phyloP scores from a whole-genome alignment of 2,888 invertebrate species.

The Hydraecia micacea region DNA sequence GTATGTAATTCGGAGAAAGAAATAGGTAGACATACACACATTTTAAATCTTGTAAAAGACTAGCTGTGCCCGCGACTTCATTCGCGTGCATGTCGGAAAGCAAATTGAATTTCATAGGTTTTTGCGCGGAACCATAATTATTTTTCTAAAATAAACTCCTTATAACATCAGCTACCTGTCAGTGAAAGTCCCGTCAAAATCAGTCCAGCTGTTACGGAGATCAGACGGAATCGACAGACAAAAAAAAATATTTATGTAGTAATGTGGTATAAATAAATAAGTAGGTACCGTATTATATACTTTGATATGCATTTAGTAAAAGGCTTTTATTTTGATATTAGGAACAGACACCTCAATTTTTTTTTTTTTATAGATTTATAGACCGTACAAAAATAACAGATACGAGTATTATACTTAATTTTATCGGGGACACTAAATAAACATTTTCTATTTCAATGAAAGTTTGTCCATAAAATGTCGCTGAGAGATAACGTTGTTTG shows the following conservation, averaged over 20 bases:
- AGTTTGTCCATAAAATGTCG: constrained; percentile 33
- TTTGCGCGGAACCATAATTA: too few species aligned
- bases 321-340: too few species aligned
- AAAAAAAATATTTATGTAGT: too few species aligned
- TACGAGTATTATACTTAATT: not conserved
- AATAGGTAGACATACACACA: not conserved
- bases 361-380: not conserved
- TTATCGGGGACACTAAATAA: constrained; percentile 27
- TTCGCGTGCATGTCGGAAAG: not conserved
- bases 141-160: not conserved
- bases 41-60: not conserved
- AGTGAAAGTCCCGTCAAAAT: not conserved
- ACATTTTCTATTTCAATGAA: constrained; percentile 40
- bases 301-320: too few species aligned
- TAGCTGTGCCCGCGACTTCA: not conserved
- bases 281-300: too few species aligned
- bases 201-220: not conserved
- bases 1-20: constrained; percentile 7
- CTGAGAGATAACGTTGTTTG: constrained; percentile 47
- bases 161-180: not conserved
- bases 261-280: too few species aligned
- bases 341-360: too few species aligned
- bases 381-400: not conserved
- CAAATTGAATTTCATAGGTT: too few species aligned
- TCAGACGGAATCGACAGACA: too few species aligned